A percentile compares a stretch with the other conserved stretches of the same genome.
Evolutionary conservation across 2,888 invertebrate species (phyloP).

Genomic region (Pterostichus madidus): DNA sequence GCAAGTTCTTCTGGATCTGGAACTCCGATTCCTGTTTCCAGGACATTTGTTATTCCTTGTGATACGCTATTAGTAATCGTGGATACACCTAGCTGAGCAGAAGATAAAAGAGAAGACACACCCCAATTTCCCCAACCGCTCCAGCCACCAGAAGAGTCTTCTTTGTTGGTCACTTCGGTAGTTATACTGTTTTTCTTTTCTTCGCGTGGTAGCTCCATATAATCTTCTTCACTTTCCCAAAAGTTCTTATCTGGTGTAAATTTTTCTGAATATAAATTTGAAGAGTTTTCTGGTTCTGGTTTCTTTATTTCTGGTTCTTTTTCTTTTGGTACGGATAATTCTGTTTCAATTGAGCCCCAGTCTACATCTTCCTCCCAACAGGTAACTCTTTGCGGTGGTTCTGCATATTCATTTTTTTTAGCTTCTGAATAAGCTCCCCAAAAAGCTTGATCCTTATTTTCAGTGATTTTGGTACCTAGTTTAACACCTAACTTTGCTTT

Average conservation of each 20-base stretch:
- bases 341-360: conserved; percentile 22
- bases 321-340: conserved; percentile 55
- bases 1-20: conserved; percentile 91
- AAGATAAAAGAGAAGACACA: conserved; percentile 85
- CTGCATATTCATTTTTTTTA: conserved; percentile 65
- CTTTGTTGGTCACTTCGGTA: conserved; percentile 63
- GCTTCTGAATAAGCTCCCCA: conserved; percentile 56
- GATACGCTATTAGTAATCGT: conserved; percentile 90
- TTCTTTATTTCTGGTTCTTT: conserved; percentile 68
- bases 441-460: conserved; percentile 56
- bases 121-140: conserved; percentile 88
- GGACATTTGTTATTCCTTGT: conserved; percentile 87
- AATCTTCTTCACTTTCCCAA: conserved; percentile 75
- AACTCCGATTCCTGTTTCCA: conserved; percentile 90
- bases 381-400: conserved; percentile 67
- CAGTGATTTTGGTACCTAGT: conserved; percentile 55
- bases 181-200: conserved; percentile 71
- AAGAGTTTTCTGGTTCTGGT: background rate
- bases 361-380: conserved; percentile 69
- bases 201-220: conserved; percentile 73
- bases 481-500: conserved; percentile 67
- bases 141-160: conserved; percentile 73
- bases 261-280: conserved; percentile 56
- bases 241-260: conserved; percentile 73
- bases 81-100: conserved; percentile 85